Evolutionary conservation across 1,140 invertebrate genomes (phyloP).

Genomic region (Nymphalis io): DNA sequence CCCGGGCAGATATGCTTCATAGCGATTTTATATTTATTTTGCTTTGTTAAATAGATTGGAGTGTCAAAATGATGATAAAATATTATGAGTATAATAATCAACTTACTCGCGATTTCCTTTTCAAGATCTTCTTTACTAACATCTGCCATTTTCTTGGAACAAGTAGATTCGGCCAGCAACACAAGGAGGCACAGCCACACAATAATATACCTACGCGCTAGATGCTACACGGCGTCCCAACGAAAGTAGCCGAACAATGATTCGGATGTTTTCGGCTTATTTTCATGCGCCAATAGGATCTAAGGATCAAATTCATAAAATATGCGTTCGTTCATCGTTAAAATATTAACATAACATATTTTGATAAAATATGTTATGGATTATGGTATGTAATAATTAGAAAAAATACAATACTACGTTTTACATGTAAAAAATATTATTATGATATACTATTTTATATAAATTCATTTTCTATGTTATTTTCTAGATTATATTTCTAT

Average conservation of each 20-base stretch:
- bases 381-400: too few species aligned
- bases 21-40: slow-evolving; percentile 14
- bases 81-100: slow-evolving; percentile 32
- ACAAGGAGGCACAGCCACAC: slow-evolving; percentile 61
- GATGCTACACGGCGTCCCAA: slow-evolving; percentile 71
- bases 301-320: slow-evolving; percentile 10
- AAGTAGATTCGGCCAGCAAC: slow-evolving; percentile 57
- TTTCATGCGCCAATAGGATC: slow-evolving; percentile 29
- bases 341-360: not conserved
- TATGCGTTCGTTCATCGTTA: slow-evolving; percentile 17
- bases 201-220: slow-evolving; percentile 78
- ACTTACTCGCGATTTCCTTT: slow-evolving; percentile 87
- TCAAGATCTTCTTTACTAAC: slow-evolving; percentile 85
- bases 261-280: slow-evolving; percentile 49
- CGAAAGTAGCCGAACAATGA: slow-evolving; percentile 55
- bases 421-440: too few species aligned
- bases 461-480: too few species aligned
- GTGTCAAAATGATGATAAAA: not conserved
- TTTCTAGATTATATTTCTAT: too few species aligned
- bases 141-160: slow-evolving; percentile 82
- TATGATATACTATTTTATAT: too few species aligned
- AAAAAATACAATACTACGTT: too few species aligned
- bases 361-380: too few species aligned
- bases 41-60: slow-evolving; percentile 9
- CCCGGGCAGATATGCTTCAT: slow-evolving; percentile 36